phyloP scores from a whole-genome alignment of 1,140 invertebrate species.

The Fopius arisanus region DNA sequence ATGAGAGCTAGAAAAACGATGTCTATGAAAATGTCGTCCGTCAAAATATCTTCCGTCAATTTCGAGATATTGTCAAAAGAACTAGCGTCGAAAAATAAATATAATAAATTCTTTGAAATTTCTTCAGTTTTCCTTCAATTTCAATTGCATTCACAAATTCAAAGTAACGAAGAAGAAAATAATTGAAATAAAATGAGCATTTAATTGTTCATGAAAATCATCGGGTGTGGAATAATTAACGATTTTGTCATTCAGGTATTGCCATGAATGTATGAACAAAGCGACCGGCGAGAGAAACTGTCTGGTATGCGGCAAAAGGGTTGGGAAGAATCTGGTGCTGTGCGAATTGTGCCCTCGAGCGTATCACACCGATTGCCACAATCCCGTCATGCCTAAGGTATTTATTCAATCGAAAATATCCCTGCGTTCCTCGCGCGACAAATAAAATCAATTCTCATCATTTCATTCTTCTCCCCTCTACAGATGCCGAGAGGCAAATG shows the following conservation, averaged over 20 bases:
- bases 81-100: too few species aligned
- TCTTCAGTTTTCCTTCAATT: too few species aligned
- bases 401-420: conserved; percentile 33
- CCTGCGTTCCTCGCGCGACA: too few species aligned
- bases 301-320: conserved; percentile 87
- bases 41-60: too few species aligned
- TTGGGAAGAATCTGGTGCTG: conserved; percentile 78
- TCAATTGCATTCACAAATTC: too few species aligned
- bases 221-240: neutral
- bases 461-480: neutral
- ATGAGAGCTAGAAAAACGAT: too few species aligned
- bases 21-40: too few species aligned
- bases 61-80: too few species aligned
- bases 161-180: too few species aligned
- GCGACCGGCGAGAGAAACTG: conserved; percentile 87
- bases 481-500: conserved; percentile 85
- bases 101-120: too few species aligned
- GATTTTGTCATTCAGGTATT: conserved; percentile 73
- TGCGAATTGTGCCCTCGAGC: conserved; percentile 91
- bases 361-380: conserved; percentile 92
- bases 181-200: too few species aligned
- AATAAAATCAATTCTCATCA: neutral
- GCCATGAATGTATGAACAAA: conserved; percentile 96
- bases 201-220: too few species aligned
- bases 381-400: conserved; percentile 85